Evolutionary conservation across 2,113 vertebrate genomes (phyloP).

Genomic region (Chunga burmeisteri): DNA sequence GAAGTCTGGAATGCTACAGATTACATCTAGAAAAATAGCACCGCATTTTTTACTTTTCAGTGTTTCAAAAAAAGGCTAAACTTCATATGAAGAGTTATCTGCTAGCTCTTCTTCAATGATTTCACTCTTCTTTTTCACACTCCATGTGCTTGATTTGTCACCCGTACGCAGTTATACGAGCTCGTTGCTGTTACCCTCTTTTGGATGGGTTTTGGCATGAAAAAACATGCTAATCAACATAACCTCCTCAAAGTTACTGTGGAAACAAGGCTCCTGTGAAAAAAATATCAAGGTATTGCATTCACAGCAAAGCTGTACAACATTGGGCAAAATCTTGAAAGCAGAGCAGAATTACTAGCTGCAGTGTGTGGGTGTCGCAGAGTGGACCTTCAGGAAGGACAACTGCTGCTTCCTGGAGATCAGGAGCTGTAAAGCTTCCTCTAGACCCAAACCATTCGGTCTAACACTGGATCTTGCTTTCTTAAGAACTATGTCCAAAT

Average conservation of each 20-base stretch:
- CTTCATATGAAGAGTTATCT: background rate
- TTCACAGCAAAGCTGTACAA: background rate
- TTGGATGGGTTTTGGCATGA: background rate
- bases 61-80: background rate
- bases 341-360: background rate
- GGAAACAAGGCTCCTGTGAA: background rate
- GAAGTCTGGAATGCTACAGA: background rate
- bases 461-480: background rate
- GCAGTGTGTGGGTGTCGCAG: background rate
- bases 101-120: slow-evolving; percentile 6
- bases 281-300: background rate
- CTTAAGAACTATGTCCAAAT: background rate
- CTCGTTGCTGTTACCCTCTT: background rate
- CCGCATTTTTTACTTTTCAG: background rate
- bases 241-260: slow-evolving; percentile 11
- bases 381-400: background rate
- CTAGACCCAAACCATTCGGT: background rate
- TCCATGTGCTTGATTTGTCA: slow-evolving; percentile 42
- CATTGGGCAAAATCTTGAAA: background rate
- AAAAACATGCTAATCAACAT: slow-evolving; percentile 14
- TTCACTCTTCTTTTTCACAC: slow-evolving; percentile 21
- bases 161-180: background rate
- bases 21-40: background rate
- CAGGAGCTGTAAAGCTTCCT: background rate
- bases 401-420: background rate